These are phyloP conservation scores for Limenitis arthemis DNA, from an alignment of 2,888 invertebrate species.

Conservation along the genomic window DNA sequence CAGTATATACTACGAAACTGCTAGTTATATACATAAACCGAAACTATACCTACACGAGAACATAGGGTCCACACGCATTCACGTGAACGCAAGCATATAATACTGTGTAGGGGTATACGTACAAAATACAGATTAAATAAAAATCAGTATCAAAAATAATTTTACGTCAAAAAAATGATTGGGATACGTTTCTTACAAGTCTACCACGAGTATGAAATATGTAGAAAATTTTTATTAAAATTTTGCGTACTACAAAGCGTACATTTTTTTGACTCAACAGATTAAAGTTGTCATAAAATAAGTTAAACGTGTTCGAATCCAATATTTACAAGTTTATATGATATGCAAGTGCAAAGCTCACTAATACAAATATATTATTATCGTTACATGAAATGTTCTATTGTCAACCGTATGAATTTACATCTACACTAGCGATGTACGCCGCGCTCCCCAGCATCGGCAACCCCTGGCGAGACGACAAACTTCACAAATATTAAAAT, in stretches of 20 bases:
- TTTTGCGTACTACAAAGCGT: constrained; percentile 21
- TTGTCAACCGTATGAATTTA: constrained; percentile 38
- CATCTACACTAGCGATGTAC: constrained; percentile 46
- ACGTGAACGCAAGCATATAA: constrained; percentile 21
- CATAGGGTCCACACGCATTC: constrained; percentile 1
- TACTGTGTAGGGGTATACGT: constrained; percentile 20
- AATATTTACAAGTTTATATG: constrained; percentile 64
- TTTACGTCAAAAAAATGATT: constrained; percentile 21
- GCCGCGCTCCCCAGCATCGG: neutral
- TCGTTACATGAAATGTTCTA: constrained; percentile 43
- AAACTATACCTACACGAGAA: constrained; percentile 13
- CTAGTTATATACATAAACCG: constrained; percentile 16
- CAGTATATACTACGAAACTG: constrained; percentile 23
- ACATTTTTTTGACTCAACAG: constrained; percentile 11
- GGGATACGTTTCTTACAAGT: constrained; percentile 10
- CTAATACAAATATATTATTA: constrained; percentile 42
- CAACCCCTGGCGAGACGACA: neutral
- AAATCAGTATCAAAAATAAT: constrained; percentile 26
- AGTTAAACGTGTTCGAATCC: constrained; percentile 42
- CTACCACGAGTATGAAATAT: constrained; percentile 4
- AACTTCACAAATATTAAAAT: constrained; percentile 28
- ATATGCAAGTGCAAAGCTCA: constrained; percentile 73
- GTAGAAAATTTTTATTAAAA: constrained; percentile 18
- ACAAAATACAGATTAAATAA: constrained; percentile 22
- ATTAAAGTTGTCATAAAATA: constrained; percentile 27